These are phyloP conservation scores for Dimorphilus gyrociliatus DNA, from an alignment of 2,888 invertebrate species.

Conservation along the genomic window DNA sequence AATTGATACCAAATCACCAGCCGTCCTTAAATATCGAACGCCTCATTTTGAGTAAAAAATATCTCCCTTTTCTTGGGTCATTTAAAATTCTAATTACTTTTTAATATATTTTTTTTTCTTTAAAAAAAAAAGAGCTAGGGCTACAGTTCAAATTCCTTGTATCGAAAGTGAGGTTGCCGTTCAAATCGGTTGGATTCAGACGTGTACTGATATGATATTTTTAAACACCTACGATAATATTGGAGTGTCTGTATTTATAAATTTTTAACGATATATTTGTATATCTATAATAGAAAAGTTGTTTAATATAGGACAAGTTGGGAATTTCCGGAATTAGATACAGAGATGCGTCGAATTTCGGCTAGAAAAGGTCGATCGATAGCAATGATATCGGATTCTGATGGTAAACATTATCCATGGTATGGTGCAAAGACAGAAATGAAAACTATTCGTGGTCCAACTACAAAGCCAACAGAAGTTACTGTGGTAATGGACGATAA, in stretches of 20 bases:
- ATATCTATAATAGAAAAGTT: background rate
- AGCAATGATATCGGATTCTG: conserved; percentile 38
- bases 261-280: background rate
- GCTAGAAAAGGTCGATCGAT: conserved; percentile 25
- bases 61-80: too few species aligned
- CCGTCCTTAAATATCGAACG: too few species aligned
- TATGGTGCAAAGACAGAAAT: conserved; percentile 33
- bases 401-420: conserved; percentile 37
- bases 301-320: conserved; percentile 29
- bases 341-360: too few species aligned
- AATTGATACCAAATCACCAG: too few species aligned
- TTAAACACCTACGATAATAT: conserved; percentile 33
- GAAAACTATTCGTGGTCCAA: conserved; percentile 27
- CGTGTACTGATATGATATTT: conserved; percentile 36
- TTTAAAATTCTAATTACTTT: too few species aligned
- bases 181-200: conserved; percentile 38
- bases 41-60: too few species aligned
- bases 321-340: conserved; percentile 38
- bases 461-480: conserved; percentile 21
- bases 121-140: conserved; percentile 34
- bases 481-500: conserved; percentile 36
- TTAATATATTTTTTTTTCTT: too few species aligned
- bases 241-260: too few species aligned
- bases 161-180: conserved; percentile 23
- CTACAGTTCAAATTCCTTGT: conserved; percentile 31